phyloP scores from a whole-genome alignment of 64 coral and sea anemone species.

The Montipora cactus region DNA sequence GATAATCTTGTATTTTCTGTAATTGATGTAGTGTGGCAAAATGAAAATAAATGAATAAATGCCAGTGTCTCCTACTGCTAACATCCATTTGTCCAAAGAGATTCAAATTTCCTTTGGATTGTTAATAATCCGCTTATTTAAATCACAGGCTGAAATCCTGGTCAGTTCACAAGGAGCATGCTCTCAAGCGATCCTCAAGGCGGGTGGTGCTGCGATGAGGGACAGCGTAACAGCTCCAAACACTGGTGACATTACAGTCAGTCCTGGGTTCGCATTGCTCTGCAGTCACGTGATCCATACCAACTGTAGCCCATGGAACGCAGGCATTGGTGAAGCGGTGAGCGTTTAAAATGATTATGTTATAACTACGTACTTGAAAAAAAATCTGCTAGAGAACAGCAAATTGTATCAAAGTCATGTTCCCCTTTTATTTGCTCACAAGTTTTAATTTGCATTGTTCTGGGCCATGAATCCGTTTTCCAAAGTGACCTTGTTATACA shows the following conservation, averaged over 20 bases:
- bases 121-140: background rate
- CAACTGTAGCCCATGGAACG: background rate
- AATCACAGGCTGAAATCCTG: slow-evolving; percentile 16
- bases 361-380: no score
- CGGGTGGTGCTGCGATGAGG: background rate
- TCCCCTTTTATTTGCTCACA: no score
- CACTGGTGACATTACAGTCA: slow-evolving; percentile 35
- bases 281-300: slow-evolving; percentile 58
- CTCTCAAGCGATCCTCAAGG: background rate
- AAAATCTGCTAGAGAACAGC: no score
- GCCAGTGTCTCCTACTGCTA: no score
- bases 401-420: no score
- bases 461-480: no score
- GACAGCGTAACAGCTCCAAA: background rate
- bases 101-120: background rate
- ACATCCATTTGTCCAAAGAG: background rate
- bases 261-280: slow-evolving; percentile 3
- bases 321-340: slow-evolving; percentile 4
- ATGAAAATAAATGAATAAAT: no score
- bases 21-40: no score
- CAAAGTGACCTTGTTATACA: no score
- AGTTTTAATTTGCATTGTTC: no score
- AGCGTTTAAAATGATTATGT: background rate
- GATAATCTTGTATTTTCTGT: no score
- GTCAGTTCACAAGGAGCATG: slow-evolving; percentile 49